Evolutionary conservation across 1,140 invertebrate species (phyloP), one percentile per base, ranked within the genome.

Genomic region (Lordiphosa clarofinis): DNA sequence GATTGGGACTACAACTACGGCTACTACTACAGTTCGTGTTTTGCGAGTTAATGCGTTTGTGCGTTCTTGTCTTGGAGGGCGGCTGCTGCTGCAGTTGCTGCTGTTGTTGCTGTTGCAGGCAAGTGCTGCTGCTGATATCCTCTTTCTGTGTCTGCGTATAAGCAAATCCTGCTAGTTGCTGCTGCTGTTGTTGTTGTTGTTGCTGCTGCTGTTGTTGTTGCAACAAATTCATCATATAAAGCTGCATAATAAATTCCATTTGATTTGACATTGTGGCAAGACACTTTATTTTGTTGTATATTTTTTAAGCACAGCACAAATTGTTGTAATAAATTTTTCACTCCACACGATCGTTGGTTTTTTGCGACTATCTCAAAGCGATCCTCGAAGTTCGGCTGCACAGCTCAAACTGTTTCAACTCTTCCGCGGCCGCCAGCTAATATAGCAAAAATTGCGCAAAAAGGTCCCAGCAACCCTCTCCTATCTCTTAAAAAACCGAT

Each of bases 1-100:
- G 86, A 88, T 86, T 87, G 72, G 86, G 87, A 88, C 86, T 88
- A 88, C 86, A 73, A 86, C 86, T 88, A 88, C 86, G 76, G 74
- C 74, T 79, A 84, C 74, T 75, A 88, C 86, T 88, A 88, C 86
- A 70, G 76, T 79, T 87, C 71, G 73, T 71, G 73, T 73, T 87
- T 87, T 87, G 86, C 64, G 86, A 88, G 66, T 81, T 72, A 72
- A 73, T 82, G 59, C 86, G 67, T 63, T 73, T 86, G 52, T 71
- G 81, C 70, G 86, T 88, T 79, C 86, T 78, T 86, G 73, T 70
- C 54, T 71, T 79, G 46, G 57, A 33, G 40, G 35, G 47, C 36
- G 65, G 68, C 21, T 42, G 48, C n/a, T 74, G 58, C 10, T 61
- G 75, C n/a, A 64, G 63, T 4, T 73, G 59, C 15, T 56, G 67